Evolutionary conservation across 2,888 invertebrate genomes (phyloP).

Genomic region (Pheosia gnoma): DNA sequence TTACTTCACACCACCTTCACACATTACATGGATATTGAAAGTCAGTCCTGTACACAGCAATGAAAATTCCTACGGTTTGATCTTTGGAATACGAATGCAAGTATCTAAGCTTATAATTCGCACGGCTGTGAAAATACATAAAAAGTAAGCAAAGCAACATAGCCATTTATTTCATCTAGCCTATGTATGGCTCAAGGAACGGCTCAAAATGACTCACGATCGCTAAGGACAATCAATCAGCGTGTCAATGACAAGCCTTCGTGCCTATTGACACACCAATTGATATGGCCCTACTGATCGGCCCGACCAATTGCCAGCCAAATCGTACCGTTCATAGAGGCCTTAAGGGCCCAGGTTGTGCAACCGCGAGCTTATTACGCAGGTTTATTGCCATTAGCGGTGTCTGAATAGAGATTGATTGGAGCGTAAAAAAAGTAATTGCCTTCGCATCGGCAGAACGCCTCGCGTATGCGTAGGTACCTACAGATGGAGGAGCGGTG

Average conservation of each 20-base stretch:
- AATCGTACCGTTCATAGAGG: no score
- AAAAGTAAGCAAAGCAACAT: no score
- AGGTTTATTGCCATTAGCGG: slow-evolving; percentile 50
- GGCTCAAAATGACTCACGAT: no score
- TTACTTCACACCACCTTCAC: slow-evolving; percentile 35
- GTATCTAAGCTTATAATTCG: no score
- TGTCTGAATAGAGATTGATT: slow-evolving; percentile 61
- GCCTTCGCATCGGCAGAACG: slow-evolving; percentile 34
- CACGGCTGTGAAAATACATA: no score
- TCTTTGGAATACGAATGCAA: slow-evolving; percentile 3
- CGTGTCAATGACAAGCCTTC: no score
- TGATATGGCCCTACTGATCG: no score
- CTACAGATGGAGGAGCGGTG: not conserved
- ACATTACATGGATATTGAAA: slow-evolving; percentile 31
- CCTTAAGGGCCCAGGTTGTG: slow-evolving; percentile 22
- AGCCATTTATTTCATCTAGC: no score
- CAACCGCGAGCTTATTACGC: slow-evolving; percentile 32
- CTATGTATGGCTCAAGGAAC: no score
- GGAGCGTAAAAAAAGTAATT: slow-evolving; percentile 65
- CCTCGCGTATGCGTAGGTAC: slow-evolving; percentile 2
- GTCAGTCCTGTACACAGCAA: slow-evolving; percentile 17
- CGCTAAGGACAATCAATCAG: no score
- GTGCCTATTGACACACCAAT: no score
- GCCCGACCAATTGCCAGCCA: no score
- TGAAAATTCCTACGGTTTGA: slow-evolving; percentile 27